These are phyloP conservation scores for Cantharis nigra DNA, from an alignment of 2,888 invertebrate genomes.

Conservation along the genomic window DNA sequence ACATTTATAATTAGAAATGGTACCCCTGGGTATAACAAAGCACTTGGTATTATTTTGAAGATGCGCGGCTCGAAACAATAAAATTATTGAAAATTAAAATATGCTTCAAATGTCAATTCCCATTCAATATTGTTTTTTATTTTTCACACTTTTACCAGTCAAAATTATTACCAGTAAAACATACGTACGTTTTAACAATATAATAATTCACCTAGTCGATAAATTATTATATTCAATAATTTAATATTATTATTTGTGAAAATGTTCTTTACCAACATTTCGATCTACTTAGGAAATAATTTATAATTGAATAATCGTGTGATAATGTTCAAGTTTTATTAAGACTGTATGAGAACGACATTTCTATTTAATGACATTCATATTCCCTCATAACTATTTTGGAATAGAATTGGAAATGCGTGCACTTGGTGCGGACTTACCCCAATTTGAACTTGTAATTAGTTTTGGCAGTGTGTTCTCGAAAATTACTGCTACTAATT, in stretches of 20 bases:
- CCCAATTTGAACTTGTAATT: slow-evolving; percentile 34
- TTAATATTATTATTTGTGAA: not conserved
- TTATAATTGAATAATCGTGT: not conserved
- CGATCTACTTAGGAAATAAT: not conserved
- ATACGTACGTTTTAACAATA: no score
- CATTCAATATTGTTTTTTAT: not conserved
- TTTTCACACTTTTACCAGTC: not conserved
- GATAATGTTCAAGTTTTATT: not conserved
- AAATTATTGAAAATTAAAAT: not conserved
- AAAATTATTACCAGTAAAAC: not conserved
- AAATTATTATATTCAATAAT: no score
- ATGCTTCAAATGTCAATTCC: not conserved
- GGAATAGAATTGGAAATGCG: not conserved
- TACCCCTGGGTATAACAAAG: not conserved
- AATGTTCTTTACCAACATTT: not conserved
- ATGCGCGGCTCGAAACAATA: not conserved
- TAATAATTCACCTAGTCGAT: no score
- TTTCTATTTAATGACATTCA: not conserved
- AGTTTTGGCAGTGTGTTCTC: slow-evolving; percentile 33
- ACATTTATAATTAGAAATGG: not conserved
- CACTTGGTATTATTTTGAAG: not conserved
- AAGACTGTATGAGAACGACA: not conserved
- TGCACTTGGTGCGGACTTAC: not conserved
- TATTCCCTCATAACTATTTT: not conserved
- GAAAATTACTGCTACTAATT: slow-evolving; percentile 16